Evolutionary conservation across 1,140 invertebrate species (phyloP), one percentile per base, ranked within the genome.

Genomic region (Pseudomyrmex flavicornis): DNA sequence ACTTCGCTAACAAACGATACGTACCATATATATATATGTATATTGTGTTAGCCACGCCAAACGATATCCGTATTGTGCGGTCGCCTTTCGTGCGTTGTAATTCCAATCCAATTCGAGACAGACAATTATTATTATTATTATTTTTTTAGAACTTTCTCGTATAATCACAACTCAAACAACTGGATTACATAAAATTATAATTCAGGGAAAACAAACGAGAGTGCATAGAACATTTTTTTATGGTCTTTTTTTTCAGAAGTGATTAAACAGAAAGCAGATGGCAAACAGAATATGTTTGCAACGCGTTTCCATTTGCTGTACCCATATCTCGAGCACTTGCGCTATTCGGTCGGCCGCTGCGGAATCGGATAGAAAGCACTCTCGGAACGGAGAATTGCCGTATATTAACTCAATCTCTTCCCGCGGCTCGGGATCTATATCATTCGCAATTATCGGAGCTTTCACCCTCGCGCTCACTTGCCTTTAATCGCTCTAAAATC

Each of bases 401-500:
- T 48, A 62, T 12, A 22, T 50, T 46, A 69, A 48, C 65, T 79
- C 54, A 44, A 56, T 70, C 20, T 59, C 35, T 52, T 59, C 44
- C 12, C 65, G 63, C 17, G n/a, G 15, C 52, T 54, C 22, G 12
- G 48, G 2, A 1, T 70, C 72, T 77, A 20, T 59, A 17, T 68
- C 20, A 66, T 44, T 80, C 54, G 50, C 76, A 80, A 80, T 72
- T 80, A 80, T 80, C 76, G 65, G 48, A 50, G 76, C 76, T 80
- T 80, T 80, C 76, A 80, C 76, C 54, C 54, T 80, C 66, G 54
- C 76, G 54, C 76, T 80, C 17, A 26, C 44, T 50, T 22, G 22
- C 66, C 54, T 80, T 66, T 70, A 48, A 80, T 80, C 76, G 76
- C 54, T 80, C 66, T 58, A 88, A 90, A 91, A 91, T 88, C 85